Conservation (phyloP, 2,797 vertebrate species). For the Darevskia mixta region DNA sequence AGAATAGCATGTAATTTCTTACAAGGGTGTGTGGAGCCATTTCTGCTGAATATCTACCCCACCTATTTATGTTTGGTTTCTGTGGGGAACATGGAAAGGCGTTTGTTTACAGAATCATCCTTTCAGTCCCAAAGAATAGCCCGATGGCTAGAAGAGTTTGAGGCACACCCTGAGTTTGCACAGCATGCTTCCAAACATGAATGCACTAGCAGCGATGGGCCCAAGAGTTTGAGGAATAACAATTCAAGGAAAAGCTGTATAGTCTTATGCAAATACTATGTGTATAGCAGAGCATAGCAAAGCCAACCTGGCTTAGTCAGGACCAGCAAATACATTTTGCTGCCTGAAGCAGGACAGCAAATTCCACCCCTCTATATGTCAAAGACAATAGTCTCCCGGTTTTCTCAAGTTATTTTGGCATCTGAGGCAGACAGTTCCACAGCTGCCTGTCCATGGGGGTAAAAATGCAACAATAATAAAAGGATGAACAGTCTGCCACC, state of each 20-base stretch:
- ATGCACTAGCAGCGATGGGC: background rate
- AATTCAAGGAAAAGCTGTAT: background rate
- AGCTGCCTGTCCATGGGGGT: too few relatives aligned
- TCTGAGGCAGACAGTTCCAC: too few relatives aligned
- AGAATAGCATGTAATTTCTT: background rate
- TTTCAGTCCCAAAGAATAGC: background rate
- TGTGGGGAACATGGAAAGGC: background rate
- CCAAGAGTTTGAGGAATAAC: too few relatives aligned
- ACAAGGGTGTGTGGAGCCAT: background rate
- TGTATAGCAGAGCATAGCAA: constrained; percentile 1
- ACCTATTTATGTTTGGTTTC: constrained; percentile 7
- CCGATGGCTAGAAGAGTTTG: background rate
- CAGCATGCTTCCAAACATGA: fast-evolving
- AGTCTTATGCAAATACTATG: constrained; percentile 7
- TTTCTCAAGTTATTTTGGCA: too few relatives aligned
- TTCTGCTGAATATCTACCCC: background rate
- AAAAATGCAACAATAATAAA: too few relatives aligned
- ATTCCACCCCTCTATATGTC: too few relatives aligned
- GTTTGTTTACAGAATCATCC: constrained; percentile 12
- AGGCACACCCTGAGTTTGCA: background rate
- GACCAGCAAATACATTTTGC: too few relatives aligned
- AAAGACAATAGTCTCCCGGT: too few relatives aligned
- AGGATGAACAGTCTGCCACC: too few relatives aligned
- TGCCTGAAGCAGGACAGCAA: too few relatives aligned
- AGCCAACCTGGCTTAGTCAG: background rate